Conservation (phyloP, 2,888 invertebrate genomes). For the Corbicula japonica region DNA sequence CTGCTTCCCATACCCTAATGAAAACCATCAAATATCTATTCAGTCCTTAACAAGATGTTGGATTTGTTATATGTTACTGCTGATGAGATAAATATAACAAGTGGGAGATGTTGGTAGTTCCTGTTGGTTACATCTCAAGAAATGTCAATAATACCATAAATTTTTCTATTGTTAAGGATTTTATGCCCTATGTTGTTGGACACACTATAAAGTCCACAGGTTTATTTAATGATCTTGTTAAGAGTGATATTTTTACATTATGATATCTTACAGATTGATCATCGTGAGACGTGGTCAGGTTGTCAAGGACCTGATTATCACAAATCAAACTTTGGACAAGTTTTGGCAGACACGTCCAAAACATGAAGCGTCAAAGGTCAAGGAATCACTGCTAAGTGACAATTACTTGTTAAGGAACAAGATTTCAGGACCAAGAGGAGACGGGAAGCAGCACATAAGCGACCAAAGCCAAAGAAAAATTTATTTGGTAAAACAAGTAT, state of each 20-base stretch:
- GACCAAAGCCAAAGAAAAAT: too few species aligned
- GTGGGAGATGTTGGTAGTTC: not conserved
- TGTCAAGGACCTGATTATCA: constrained; percentile 67
- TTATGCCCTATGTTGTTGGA: too few species aligned
- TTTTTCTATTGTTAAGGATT: too few species aligned
- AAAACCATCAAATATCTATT: too few species aligned
- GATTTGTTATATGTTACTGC: too few species aligned
- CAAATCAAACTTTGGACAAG: constrained; percentile 35
- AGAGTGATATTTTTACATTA: not conserved
- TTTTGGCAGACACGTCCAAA: constrained; percentile 37
- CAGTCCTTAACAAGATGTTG: too few species aligned
- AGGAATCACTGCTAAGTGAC: constrained; percentile 19
- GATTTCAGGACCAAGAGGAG: not conserved
- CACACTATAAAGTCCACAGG: too few species aligned
- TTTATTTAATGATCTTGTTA: not conserved
- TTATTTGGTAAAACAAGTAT: too few species aligned
- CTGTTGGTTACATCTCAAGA: too few species aligned
- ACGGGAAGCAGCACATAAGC: too few species aligned
- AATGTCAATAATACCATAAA: too few species aligned
- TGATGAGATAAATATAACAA: not conserved
- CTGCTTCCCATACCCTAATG: too few species aligned
- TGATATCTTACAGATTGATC: constrained; percentile 65
- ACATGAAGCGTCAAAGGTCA: constrained; percentile 25
- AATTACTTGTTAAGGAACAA: constrained; percentile 11
- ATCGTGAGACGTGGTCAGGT: constrained; percentile 74